Conservation (phyloP, 2,888 invertebrate genomes). For the Troilus luridus region DNA sequence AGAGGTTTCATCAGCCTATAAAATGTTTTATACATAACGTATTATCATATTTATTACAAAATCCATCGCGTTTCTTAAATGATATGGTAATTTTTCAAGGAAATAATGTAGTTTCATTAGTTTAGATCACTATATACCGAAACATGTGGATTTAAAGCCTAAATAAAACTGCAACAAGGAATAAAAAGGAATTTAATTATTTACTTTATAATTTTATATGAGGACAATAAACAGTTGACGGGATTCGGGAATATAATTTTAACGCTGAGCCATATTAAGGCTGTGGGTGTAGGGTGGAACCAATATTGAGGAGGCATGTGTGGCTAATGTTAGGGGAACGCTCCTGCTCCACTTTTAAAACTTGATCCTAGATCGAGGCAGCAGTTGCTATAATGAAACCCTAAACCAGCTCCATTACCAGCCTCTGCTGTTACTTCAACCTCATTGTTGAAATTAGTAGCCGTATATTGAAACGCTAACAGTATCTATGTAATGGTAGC, state of each 20-base stretch:
- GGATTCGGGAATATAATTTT: conserved; percentile 49
- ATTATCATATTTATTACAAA: too few relatives aligned
- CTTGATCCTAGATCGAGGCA: conserved; percentile 16
- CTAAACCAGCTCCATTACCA: conserved; percentile 19
- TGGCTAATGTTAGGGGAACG: conserved; percentile 47
- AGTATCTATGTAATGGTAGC: neutral
- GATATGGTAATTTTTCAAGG: too few relatives aligned
- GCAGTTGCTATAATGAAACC: conserved; percentile 50
- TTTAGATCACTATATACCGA: neutral
- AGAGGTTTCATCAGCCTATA: too few relatives aligned
- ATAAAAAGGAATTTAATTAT: neutral
- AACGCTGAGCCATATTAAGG: conserved; percentile 46
- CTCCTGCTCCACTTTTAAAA: conserved; percentile 52
- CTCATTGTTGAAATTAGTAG: conserved; percentile 28
- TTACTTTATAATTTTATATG: neutral
- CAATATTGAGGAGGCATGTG: conserved; percentile 53
- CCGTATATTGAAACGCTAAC: neutral
- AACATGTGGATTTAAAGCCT: neutral
- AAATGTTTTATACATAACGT: too few relatives aligned
- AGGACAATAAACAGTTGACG: conserved; percentile 37
- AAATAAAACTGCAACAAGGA: neutral
- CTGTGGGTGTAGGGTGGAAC: conserved; percentile 27
- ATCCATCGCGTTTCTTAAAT: too few relatives aligned
- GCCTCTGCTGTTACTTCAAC: neutral
- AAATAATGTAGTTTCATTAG: too few relatives aligned